phyloP scores from a whole-genome alignment of 1,140 invertebrate genomes.

The Cepaea nemoralis region DNA sequence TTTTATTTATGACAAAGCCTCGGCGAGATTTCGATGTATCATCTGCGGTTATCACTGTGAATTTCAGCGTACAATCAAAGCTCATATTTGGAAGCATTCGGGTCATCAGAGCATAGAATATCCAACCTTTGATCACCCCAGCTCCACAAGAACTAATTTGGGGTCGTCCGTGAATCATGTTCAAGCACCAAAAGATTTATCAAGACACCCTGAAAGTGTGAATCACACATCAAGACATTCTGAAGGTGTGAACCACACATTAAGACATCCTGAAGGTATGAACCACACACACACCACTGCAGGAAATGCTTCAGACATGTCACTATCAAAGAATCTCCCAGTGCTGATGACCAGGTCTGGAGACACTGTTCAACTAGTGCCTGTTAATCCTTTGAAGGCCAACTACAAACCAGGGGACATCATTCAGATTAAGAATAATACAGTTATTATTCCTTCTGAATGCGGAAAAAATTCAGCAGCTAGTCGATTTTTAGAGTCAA shows the following conservation, averaged over 20 bases:
- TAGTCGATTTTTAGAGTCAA: not conserved
- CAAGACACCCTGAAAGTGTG: not conserved
- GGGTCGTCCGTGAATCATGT: not conserved
- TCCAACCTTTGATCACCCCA: constrained; percentile 64
- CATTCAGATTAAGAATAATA: not conserved
- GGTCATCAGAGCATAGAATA: constrained; percentile 70
- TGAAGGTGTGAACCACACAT: not conserved
- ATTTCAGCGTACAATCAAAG: constrained; percentile 70
- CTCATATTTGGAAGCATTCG: constrained; percentile 72
- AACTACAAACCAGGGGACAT: not conserved
- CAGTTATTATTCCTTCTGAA: not conserved
- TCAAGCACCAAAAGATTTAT: not conserved
- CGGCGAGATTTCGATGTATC: constrained; percentile 63
- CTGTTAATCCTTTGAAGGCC: not conserved
- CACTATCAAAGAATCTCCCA: not conserved
- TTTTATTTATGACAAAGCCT: constrained; percentile 62
- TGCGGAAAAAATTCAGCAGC: not conserved
- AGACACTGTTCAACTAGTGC: not conserved
- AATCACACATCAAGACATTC: not conserved
- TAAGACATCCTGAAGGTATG: not conserved
- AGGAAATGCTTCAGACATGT: no score
- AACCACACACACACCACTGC: no score
- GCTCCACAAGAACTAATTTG: not conserved
- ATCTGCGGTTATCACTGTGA: constrained; percentile 71
- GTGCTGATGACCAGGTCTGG: not conserved